A percentile compares a stretch with the other conserved stretches of the same genome.
Conservation (phyloP, 2,113 vertebrate species). For the Oreotragus oreotragus region DNA sequence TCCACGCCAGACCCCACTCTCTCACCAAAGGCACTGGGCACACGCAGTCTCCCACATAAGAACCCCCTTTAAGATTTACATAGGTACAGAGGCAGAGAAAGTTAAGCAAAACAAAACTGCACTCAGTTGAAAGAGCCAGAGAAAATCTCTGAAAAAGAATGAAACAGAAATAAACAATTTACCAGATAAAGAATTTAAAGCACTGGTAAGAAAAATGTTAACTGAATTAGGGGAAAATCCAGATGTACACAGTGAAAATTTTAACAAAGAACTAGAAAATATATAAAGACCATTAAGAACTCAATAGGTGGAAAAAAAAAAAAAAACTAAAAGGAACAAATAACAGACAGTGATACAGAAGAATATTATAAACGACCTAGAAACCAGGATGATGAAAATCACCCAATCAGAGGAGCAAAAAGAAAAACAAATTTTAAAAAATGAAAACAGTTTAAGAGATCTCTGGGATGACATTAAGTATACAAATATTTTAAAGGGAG, state of each 20-base stretch:
- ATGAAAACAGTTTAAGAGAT: neutral
- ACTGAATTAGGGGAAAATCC: neutral
- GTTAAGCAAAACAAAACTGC: neutral
- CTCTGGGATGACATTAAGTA: neutral
- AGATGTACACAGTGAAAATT: neutral
- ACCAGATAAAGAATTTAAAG: neutral
- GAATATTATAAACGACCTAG: neutral
- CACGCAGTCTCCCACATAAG: neutral
- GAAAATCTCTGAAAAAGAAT: neutral
- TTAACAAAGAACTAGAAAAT: neutral
- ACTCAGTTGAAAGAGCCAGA: neutral
- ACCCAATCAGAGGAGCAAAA: neutral
- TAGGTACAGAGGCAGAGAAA: neutral
- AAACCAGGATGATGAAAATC: neutral
- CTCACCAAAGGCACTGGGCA: neutral
- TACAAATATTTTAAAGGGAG: neutral
- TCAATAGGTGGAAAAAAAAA: neutral
- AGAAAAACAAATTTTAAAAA: neutral
- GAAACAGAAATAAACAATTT: neutral
- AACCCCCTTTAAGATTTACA: neutral
- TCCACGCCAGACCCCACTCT: neutral
- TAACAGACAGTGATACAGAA: neutral
- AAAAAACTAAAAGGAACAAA: neutral
- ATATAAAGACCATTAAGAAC: neutral
- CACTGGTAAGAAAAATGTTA: neutral